Evolutionary conservation across 2,113 vertebrate genomes (phyloP).

Genomic region (Apteryx mantelli): DNA sequence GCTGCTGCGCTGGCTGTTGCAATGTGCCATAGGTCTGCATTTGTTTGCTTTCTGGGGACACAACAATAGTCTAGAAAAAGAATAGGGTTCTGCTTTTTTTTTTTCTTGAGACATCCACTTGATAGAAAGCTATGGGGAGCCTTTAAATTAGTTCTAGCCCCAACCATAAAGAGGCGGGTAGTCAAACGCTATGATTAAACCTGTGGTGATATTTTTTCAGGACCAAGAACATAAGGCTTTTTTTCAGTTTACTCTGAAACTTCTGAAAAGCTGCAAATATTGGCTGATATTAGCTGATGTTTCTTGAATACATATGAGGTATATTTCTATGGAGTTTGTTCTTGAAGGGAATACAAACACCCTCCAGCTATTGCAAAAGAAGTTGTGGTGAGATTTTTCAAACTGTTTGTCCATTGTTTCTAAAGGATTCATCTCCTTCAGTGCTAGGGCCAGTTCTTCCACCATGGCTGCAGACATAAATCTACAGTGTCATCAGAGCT

Average conservation of each 20-base stretch:
- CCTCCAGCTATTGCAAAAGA: not conserved
- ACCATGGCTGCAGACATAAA: not conserved
- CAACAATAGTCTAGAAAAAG: not conserved
- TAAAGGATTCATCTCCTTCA: not conserved
- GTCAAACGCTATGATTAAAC: not conserved
- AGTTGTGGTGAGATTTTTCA: not conserved
- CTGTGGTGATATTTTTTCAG: conserved; percentile 15
- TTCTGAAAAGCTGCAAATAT: conserved; percentile 4
- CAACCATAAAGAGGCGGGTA: not conserved
- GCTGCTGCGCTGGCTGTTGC: not conserved
- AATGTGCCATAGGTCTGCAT: fast-evolving
- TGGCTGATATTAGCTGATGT: conserved; percentile 4
- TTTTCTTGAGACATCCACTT: not conserved
- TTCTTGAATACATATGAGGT: conserved; percentile 3
- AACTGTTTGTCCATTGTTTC: conserved; percentile 1
- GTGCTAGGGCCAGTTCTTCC: not conserved
- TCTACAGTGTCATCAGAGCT: not conserved
- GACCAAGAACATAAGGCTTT: not conserved
- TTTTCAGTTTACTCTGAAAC: not conserved
- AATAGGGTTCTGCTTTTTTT: not conserved
- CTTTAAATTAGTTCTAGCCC: not conserved
- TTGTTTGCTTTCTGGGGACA: not conserved
- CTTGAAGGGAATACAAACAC: not conserved
- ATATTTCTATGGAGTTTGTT: conserved; percentile 13
- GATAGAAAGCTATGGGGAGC: not conserved